Evolutionary conservation across 1,140 invertebrate genomes (phyloP).

Genomic region (Heliconius melpomene): DNA sequence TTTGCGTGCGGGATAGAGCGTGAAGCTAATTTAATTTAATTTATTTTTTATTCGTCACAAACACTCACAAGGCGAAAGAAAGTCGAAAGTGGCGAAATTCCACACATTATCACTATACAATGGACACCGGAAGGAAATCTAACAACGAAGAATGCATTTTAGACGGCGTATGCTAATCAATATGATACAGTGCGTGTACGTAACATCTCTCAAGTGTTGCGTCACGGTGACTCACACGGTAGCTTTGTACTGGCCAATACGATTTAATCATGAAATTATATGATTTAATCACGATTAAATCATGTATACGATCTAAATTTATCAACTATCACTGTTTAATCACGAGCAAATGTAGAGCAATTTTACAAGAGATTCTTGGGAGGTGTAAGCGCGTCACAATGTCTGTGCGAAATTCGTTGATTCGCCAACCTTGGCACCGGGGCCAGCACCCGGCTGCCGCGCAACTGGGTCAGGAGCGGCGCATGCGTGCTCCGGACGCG

Average conservation of each 20-base stretch:
- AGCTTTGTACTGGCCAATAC: neutral
- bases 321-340: neutral
- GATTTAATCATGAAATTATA: neutral
- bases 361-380: neutral
- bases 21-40: no score
- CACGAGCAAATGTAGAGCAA: neutral
- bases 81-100: slow-evolving; percentile 33
- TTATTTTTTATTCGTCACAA: neutral
- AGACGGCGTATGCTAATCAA: slow-evolving; percentile 65
- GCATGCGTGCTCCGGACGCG: slow-evolving; percentile 73
- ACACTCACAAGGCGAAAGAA: slow-evolving; percentile 44
- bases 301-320: neutral
- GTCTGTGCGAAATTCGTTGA: slow-evolving; percentile 69
- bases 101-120: slow-evolving; percentile 33
- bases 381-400: slow-evolving; percentile 38
- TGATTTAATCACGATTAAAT: neutral
- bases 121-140: slow-evolving; percentile 52
- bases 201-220: slow-evolving; percentile 62
- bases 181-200: slow-evolving; percentile 58
- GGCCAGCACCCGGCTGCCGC: slow-evolving; percentile 64
- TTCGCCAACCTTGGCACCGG: slow-evolving; percentile 73
- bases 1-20: no score
- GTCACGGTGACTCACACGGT: slow-evolving; percentile 3
- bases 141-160: slow-evolving; percentile 53
- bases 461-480: slow-evolving; percentile 71